These are phyloP conservation scores for Hyperoplus immaculatus DNA, from an alignment of 2,797 vertebrate genomes.

Conservation along the genomic window DNA sequence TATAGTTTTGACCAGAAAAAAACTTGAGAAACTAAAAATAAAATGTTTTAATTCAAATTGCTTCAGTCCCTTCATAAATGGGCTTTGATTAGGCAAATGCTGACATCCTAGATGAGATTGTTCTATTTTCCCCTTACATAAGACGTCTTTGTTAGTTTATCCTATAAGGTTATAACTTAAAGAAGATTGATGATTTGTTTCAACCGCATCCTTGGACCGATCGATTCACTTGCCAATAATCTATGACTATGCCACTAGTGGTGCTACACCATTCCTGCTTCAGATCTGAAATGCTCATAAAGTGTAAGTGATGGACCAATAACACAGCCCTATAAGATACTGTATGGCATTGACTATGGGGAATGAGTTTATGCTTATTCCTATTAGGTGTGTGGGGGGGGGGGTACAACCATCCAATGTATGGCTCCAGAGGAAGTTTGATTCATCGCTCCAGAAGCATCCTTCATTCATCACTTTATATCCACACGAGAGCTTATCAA, in stretches of 20 bases:
- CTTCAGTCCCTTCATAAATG: neutral
- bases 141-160: conserved; percentile 20
- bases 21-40: neutral
- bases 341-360: conserved; percentile 52
- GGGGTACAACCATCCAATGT: conserved; percentile 45
- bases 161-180: conserved; percentile 32
- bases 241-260: conserved; percentile 58
- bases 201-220: conserved; percentile 42
- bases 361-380: conserved; percentile 74
- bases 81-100: neutral
- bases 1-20: neutral
- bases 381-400: conserved; percentile 53
- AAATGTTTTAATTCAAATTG: neutral
- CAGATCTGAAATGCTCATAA: conserved; percentile 71
- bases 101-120: conserved; percentile 3
- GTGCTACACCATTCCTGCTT: conserved; percentile 36
- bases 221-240: conserved; percentile 78
- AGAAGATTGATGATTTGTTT: conserved; percentile 59
- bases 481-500: conserved; percentile 80
- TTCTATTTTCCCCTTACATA: conserved; percentile 23
- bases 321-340: conserved; percentile 51
- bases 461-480: conserved; percentile 78
- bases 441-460: conserved; percentile 62
- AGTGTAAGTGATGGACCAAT: conserved; percentile 81
- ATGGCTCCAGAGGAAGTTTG: conserved; percentile 54